phyloP scores from a whole-genome alignment of 2,888 invertebrate species.

The Pterostichus madidus region DNA sequence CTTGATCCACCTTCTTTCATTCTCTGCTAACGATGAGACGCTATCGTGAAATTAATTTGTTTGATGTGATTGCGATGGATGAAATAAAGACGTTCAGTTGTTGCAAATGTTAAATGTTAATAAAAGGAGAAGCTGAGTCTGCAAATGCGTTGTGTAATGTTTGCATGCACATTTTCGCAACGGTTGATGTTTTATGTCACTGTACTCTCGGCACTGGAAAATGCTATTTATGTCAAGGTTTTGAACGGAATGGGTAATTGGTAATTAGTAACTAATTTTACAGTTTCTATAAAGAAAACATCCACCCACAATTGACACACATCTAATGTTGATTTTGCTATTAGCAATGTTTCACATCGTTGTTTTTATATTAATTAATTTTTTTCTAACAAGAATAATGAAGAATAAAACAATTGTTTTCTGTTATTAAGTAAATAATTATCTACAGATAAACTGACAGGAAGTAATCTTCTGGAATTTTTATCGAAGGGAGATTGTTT shows the following conservation, averaged over 20 bases:
- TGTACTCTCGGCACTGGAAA: slow-evolving; percentile 27
- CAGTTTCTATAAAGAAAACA: background rate
- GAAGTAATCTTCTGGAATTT: no score
- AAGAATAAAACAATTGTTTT: no score
- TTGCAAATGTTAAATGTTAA: slow-evolving; percentile 21
- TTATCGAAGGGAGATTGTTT: no score
- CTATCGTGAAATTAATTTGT: slow-evolving; percentile 42
- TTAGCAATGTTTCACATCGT: background rate
- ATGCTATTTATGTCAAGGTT: slow-evolving; percentile 53
- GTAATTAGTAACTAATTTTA: slow-evolving; percentile 38
- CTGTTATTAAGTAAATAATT: no score
- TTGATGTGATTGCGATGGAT: background rate
- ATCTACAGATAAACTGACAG: no score
- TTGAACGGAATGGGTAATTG: slow-evolving; percentile 24
- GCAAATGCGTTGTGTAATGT: slow-evolving; percentile 49
- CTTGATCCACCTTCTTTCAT: no score
- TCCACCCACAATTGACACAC: slow-evolving; percentile 8
- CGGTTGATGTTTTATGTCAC: slow-evolving; percentile 30
- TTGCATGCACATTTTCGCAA: slow-evolving; percentile 56
- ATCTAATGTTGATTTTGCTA: background rate
- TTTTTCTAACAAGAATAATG: no score
- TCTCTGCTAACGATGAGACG: no score
- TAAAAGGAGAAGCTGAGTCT: slow-evolving; percentile 18
- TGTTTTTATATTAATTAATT: background rate
- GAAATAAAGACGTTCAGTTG: slow-evolving; percentile 15